Percentiles rank a stretch among this genome's conserved stretches.
Evolutionary conservation across 2,888 invertebrate species (phyloP).

Genomic region (Achlya flavicornis): DNA sequence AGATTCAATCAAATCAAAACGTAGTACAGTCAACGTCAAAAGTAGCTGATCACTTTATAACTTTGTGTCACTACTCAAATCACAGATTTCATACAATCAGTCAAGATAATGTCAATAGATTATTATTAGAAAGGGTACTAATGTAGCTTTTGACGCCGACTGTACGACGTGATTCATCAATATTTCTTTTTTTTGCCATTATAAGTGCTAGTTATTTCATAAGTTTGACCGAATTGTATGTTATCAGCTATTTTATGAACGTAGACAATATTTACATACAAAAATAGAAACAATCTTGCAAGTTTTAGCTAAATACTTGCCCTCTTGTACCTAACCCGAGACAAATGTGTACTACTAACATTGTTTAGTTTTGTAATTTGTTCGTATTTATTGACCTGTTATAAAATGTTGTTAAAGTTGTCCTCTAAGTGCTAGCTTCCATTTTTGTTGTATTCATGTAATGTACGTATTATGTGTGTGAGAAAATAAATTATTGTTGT

Average conservation of each 20-base stretch:
- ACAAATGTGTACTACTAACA: background rate
- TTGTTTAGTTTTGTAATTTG: constrained; percentile 22
- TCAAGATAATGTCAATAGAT: too few relatives aligned
- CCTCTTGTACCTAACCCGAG: too few relatives aligned
- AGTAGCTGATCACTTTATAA: too few relatives aligned
- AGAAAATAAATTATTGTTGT: constrained; percentile 82
- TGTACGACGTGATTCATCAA: background rate
- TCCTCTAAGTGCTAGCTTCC: constrained; percentile 64
- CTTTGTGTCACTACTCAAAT: too few relatives aligned
- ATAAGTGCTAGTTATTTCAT: background rate
- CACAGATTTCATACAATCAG: too few relatives aligned
- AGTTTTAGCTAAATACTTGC: background rate
- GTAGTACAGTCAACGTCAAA: too few relatives aligned
- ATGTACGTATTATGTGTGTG: constrained; percentile 68
- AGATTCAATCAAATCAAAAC: too few relatives aligned
- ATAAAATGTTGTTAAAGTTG: constrained; percentile 28
- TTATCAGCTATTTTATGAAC: background rate
- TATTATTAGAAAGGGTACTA: too few relatives aligned
- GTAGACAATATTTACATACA: background rate
- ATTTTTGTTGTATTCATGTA: constrained; percentile 39
- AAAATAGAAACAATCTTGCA: background rate
- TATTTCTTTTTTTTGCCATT: background rate
- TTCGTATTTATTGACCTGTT: constrained; percentile 31
- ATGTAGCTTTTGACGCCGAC: too few relatives aligned
- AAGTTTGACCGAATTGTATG: background rate